Conservation (phyloP, 2,113 vertebrate genomes). For the Mungos mungo region DNA sequence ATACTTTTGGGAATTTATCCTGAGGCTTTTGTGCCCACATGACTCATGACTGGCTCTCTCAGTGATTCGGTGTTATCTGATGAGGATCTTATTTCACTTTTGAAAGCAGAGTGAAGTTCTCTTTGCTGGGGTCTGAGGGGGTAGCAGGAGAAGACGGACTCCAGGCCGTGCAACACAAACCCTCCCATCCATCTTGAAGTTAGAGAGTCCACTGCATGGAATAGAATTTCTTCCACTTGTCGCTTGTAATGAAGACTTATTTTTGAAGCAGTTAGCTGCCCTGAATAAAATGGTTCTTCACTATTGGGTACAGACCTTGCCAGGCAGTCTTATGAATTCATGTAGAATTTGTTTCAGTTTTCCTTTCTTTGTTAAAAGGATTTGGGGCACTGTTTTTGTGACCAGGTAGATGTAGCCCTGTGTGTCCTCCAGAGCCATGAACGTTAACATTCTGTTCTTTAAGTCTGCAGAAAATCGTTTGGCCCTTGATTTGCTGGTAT, state of each 20-base stretch:
- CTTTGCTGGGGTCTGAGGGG: not conserved
- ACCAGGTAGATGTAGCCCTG: not conserved
- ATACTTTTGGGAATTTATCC: constrained; percentile 6
- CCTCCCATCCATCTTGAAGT: not conserved
- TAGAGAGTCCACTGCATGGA: not conserved
- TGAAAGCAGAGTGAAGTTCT: constrained; percentile 64
- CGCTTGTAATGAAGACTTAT: not conserved
- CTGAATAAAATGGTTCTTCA: not conserved
- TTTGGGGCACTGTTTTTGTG: not conserved
- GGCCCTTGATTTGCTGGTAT: not conserved
- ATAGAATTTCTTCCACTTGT: not conserved
- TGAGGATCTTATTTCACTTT: constrained; percentile 59
- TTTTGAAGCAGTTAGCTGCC: not conserved
- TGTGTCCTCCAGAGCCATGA: not conserved
- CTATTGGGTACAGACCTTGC: not conserved
- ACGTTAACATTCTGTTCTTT: not conserved
- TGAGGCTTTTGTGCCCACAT: not conserved
- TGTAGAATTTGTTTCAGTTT: not conserved
- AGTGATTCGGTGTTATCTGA: constrained; percentile 58
- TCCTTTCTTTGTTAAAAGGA: not conserved
- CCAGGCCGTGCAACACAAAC: not conserved
- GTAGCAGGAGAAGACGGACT: constrained; percentile 17
- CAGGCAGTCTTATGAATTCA: not conserved
- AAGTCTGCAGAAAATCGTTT: not conserved
- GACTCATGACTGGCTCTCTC: not conserved